Base-by-base conservation (phyloP, 2,797 vertebrate genomes). In the Eidolon dupreanum region DNA sequence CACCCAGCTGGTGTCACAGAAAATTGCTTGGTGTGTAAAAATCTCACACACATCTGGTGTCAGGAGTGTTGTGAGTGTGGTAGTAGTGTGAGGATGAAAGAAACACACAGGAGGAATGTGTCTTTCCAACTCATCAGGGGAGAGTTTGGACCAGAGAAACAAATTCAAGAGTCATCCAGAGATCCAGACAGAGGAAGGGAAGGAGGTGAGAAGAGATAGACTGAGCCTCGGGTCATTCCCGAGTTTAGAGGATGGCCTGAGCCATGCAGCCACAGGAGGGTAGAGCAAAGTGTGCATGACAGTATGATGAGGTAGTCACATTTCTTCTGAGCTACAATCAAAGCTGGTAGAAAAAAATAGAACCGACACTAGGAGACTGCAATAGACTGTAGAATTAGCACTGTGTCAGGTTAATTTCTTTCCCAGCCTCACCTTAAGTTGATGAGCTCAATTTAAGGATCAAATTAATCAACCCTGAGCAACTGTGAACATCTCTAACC, bases 381-480 rank as follows among this genome's bases (percentile, higher is more conserved):
- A 49, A 12, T n/a, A 46, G 82, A 82, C 41, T 90, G 59, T 61
- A 73, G 65, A 89, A 87, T 91, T 77, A 91, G 74, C 49, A 20
- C 55, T 1, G 17, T 16, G 61, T 46, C 88, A 51, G 28, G 83
- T 75, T 85, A 78, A 59, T 92, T 96, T 88, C 41, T 41, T 71
- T 43, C 85, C 70, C 19, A 41, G 75, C 84, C 61, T 95, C 87
- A 63, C 86, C 82, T 93, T 65, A n/a, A 51, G 89, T 22, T n/a
- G 57, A 94, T 93, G 83, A 94, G 82, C 51, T 95, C 75, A 71
- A 51, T 94, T 86, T 85, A 89, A 95, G 66, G 53, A 90, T 90
- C 90, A 92, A 46, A 90, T 41, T 94, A 71, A 96, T 96, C 94
- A 91, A 74, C 83, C 82, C 46, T 89, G 94, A 95, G 36, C 90